Percentiles rank a stretch among this genome's conserved stretches.
phyloP scores from a whole-genome alignment of 2,888 invertebrate species.

The Villa cingulata region DNA sequence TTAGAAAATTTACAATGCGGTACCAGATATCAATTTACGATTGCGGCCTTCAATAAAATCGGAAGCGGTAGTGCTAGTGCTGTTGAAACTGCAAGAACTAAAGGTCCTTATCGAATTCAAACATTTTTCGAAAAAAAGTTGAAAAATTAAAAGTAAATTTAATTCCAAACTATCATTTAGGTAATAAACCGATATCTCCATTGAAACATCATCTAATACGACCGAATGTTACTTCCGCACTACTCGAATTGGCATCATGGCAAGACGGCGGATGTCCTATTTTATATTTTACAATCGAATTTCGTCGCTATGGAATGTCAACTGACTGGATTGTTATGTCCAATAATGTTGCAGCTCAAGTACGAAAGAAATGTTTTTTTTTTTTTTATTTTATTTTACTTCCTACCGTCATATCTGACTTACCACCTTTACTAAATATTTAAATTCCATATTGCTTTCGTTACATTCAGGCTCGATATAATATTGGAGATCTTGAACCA shows the following conservation, averaged over 20 bases:
- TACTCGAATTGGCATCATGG: slow-evolving; percentile 66
- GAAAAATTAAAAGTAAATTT: not conserved
- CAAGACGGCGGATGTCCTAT: slow-evolving; percentile 70
- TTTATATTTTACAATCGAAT: slow-evolving; percentile 45
- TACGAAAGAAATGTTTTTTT: slow-evolving; percentile 21
- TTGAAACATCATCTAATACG: slow-evolving; percentile 56
- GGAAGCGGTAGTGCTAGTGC: slow-evolving; percentile 59
- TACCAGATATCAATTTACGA: slow-evolving; percentile 57
- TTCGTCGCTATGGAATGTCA: slow-evolving; percentile 24
- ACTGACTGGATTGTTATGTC: slow-evolving; percentile 38
- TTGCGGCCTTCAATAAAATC: slow-evolving; percentile 62
- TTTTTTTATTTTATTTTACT: too few species aligned
- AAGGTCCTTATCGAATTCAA: too few species aligned
- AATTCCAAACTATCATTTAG: slow-evolving; percentile 12
- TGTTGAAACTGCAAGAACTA: slow-evolving; percentile 53
- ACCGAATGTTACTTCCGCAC: slow-evolving; percentile 61
- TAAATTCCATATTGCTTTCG: too few species aligned
- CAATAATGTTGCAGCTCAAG: slow-evolving; percentile 38
- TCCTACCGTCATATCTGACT: too few species aligned
- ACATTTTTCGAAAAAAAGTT: not conserved
- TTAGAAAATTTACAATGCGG: slow-evolving; percentile 64
- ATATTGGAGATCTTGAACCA: slow-evolving; percentile 39
- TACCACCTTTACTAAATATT: too few species aligned
- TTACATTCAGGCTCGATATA: slow-evolving; percentile 28
- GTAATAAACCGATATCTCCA: slow-evolving; percentile 49